A percentile compares a stretch with the other conserved stretches of the same genome.
Conservation (phyloP, 1,140 invertebrate species). For the Leptoteleia sp. region DNA sequence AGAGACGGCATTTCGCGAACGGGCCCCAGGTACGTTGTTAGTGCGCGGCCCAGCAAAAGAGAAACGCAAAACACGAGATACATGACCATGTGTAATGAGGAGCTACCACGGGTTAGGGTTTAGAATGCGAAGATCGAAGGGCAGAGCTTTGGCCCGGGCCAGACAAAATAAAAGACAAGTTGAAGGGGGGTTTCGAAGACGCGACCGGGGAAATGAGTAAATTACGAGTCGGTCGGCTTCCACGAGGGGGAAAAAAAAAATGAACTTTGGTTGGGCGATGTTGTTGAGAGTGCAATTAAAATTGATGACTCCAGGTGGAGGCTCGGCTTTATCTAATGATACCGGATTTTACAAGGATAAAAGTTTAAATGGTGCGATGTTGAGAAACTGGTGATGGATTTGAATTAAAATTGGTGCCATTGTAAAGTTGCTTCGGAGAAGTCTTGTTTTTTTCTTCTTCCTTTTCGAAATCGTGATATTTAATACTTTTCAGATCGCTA, state of each 20-base stretch:
- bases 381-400: slow-evolving; percentile 7
- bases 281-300: slow-evolving; percentile 44
- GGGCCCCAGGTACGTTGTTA: slow-evolving; percentile 7
- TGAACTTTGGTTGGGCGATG: background rate
- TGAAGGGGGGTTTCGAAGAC: slow-evolving; percentile 5
- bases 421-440: background rate
- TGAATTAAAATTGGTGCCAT: background rate
- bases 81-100: slow-evolving; percentile 62
- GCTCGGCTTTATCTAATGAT: slow-evolving; percentile 14
- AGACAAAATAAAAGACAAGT: slow-evolving; percentile 21
- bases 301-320: slow-evolving; percentile 37
- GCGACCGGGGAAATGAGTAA: slow-evolving; percentile 17
- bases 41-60: slow-evolving; percentile 10
- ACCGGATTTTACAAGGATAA: slow-evolving; percentile 23
- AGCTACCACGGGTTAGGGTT: slow-evolving; percentile 30
- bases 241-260: background rate
- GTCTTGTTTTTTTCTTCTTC: background rate
- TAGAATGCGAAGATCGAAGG: slow-evolving; percentile 23
- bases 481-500: too few relatives aligned
- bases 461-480: too few relatives aligned
- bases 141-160: background rate
- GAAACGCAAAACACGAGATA: slow-evolving; percentile 54
- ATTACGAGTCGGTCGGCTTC: slow-evolving; percentile 8
- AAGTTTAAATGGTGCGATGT: slow-evolving; percentile 20
- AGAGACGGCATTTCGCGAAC: slow-evolving; percentile 35